Conservation (phyloP, 1,140 invertebrate genomes). For the Drosophila leontia region DNA sequence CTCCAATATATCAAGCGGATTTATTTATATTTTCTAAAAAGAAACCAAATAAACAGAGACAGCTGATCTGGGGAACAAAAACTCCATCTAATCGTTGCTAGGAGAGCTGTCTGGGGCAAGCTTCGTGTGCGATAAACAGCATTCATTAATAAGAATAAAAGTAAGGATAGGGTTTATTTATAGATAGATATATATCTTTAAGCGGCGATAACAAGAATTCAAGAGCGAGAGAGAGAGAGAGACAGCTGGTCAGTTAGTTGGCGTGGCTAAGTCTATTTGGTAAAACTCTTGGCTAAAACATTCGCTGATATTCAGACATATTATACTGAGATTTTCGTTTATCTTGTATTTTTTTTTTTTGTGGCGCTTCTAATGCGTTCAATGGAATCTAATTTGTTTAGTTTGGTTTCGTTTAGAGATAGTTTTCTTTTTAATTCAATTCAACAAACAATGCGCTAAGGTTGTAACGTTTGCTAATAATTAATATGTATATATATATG, state of each 20-base stretch:
- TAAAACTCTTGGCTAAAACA: conserved; percentile 43
- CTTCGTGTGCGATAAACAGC: conserved; percentile 7
- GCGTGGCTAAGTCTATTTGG: conserved; percentile 34
- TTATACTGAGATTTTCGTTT: conserved; percentile 17
- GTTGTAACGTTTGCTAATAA: conserved; percentile 77
- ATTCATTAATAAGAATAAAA: neutral
- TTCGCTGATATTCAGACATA: conserved; percentile 18
- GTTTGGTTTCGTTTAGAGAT: conserved; percentile 42
- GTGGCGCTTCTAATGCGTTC: conserved; percentile 35
- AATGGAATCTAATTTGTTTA: conserved; percentile 35
- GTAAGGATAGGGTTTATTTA: neutral
- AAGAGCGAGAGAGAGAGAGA: conserved; percentile 10
- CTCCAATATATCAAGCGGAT: no score
- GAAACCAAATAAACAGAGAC: neutral
- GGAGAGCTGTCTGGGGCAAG: neutral
- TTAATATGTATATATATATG: conserved; percentile 47
- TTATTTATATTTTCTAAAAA: no score
- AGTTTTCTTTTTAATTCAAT: conserved; percentile 49
- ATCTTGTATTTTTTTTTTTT: conserved; percentile 5
- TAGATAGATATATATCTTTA: neutral
- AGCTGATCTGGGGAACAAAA: neutral
- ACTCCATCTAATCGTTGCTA: neutral
- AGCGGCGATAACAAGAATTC: conserved; percentile 24
- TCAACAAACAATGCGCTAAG: conserved; percentile 78
- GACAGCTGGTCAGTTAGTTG: conserved; percentile 20